Percentiles rank a stretch among this genome's conserved stretches.
These are phyloP conservation scores for Leptocoma aspasia DNA, from an alignment of 2,113 vertebrate genomes.

Conservation along the genomic window DNA sequence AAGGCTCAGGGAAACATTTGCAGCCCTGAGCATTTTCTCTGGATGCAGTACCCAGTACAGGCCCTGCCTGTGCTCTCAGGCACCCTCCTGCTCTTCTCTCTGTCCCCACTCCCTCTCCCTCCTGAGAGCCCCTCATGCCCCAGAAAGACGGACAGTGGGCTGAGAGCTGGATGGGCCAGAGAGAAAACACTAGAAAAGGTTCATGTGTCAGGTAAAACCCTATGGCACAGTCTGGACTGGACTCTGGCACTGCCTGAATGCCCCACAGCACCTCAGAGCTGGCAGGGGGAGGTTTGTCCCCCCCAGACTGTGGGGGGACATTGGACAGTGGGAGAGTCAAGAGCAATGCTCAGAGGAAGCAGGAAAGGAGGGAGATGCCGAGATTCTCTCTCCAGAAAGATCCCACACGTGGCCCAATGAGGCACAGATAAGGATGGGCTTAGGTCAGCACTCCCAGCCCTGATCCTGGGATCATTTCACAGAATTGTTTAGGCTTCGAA, in stretches of 20 bases:
- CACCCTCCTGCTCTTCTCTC: neutral
- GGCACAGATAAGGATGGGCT: neutral
- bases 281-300: neutral
- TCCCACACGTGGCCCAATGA: rapidly evolving
- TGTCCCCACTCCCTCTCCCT: neutral
- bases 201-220: neutral
- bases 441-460: neutral
- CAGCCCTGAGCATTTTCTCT: neutral
- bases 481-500: neutral
- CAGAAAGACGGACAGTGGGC: neutral
- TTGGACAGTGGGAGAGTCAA: neutral
- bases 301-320: rapidly evolving
- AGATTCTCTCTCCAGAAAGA: neutral
- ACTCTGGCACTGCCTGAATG: neutral
- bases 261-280: neutral
- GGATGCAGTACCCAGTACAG: neutral
- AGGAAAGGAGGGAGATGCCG: rapidly evolving
- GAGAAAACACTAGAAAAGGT: neutral
- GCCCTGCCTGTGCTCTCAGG: neutral
- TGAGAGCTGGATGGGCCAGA: neutral
- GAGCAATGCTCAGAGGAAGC: neutral
- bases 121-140: neutral
- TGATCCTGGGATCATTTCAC: neutral
- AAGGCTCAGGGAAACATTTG: neutral
- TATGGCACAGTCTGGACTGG: neutral